Evolutionary conservation across 2,888 invertebrate genomes (phyloP).

Genomic region (Ceratothoa steindachneri): DNA sequence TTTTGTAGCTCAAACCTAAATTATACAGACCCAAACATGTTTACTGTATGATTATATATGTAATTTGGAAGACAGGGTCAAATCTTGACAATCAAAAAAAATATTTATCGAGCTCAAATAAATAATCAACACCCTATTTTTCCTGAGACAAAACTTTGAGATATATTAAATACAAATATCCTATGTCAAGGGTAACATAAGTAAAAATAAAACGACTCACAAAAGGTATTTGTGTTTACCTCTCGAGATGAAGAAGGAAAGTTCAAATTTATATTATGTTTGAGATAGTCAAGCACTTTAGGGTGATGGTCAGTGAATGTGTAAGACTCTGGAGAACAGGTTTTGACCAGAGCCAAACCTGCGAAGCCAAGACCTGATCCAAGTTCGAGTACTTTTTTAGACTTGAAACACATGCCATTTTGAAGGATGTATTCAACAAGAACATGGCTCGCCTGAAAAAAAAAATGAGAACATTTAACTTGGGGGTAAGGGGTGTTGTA

Average conservation of each 20-base stretch:
- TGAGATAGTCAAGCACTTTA: slow-evolving; percentile 21
- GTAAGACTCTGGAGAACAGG: slow-evolving; percentile 21
- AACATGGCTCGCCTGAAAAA: slow-evolving; percentile 32
- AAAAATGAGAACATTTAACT: too few relatives aligned
- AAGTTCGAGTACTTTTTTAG: slow-evolving; percentile 25
- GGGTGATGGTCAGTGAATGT: slow-evolving; percentile 26
- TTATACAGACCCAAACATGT: too few relatives aligned
- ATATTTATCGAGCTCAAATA: too few relatives aligned
- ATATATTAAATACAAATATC: too few relatives aligned
- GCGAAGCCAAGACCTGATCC: slow-evolving; percentile 33
- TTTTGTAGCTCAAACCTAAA: too few relatives aligned
- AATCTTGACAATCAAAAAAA: too few relatives aligned
- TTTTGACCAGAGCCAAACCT: slow-evolving; percentile 22
- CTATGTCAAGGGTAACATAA: background rate
- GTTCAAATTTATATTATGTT: slow-evolving; percentile 23
- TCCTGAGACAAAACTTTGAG: too few relatives aligned
- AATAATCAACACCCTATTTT: too few relatives aligned
- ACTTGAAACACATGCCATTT: slow-evolving; percentile 4
- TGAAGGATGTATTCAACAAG: slow-evolving; percentile 22
- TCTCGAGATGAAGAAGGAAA: background rate
- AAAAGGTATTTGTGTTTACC: background rate
- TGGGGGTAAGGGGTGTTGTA: too few relatives aligned
- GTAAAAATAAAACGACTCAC: background rate
- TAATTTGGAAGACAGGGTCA: too few relatives aligned
- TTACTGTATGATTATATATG: too few relatives aligned